Evolutionary conservation across 2,797 vertebrate species (phyloP).

Genomic region (Sciurus carolinensis): DNA sequence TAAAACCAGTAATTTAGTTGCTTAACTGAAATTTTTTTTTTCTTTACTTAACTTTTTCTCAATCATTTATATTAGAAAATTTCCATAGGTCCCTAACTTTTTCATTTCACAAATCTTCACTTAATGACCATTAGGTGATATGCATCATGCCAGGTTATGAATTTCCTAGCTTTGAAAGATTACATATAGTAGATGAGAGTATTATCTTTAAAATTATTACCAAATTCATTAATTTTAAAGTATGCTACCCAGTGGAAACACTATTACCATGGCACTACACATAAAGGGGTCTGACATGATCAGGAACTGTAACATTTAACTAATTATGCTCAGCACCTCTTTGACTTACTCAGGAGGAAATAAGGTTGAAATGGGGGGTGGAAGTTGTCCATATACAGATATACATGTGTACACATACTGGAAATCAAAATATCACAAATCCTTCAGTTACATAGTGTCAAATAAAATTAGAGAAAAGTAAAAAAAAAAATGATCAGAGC

Average conservation of each 20-base stretch:
- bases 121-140: neutral
- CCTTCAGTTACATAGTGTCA: neutral
- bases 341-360: neutral
- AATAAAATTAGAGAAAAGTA: neutral
- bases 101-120: neutral
- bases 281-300: neutral
- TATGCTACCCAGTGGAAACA: neutral
- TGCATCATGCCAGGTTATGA: neutral
- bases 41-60: neutral
- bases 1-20: neutral
- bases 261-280: neutral
- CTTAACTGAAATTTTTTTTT: neutral
- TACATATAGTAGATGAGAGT: neutral
- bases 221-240: neutral
- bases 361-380: neutral
- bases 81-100: neutral
- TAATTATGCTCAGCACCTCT: neutral
- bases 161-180: neutral
- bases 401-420: too few species aligned
- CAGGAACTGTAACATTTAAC: neutral
- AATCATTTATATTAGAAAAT: neutral
- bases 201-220: too few species aligned
- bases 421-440: neutral
- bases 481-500: neutral
- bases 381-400: neutral